Conservation (phyloP, 2,797 vertebrate species). For the Bovichtus variegatus region DNA sequence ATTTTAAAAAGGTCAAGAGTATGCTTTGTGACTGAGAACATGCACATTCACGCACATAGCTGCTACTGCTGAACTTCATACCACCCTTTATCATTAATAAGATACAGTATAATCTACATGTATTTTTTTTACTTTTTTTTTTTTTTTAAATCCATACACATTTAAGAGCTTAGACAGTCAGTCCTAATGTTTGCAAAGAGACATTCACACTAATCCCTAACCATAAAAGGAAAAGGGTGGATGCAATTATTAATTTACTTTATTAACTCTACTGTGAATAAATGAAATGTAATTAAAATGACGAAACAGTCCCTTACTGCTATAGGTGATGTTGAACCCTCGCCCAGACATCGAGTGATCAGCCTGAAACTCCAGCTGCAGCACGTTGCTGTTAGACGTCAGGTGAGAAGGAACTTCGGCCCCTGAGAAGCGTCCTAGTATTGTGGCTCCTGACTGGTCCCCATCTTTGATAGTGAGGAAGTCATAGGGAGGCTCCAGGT, state of each 20-base stretch:
- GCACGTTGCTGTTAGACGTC: conserved; percentile 94
- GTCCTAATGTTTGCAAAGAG: not conserved
- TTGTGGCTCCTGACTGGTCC: conserved; percentile 89
- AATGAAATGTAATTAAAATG: not conserved
- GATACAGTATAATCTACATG: too few relatives aligned
- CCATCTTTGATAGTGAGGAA: conserved; percentile 98
- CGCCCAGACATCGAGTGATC: conserved; percentile 99
- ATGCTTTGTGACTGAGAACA: conserved; percentile 2
- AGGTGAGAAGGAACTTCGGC: conserved; percentile 97
- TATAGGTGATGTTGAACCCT: conserved; percentile 98
- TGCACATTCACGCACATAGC: not conserved
- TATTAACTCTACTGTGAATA: not conserved
- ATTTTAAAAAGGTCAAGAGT: not conserved
- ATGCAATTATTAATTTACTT: not conserved
- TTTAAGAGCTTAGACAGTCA: not conserved
- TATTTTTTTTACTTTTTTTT: not conserved
- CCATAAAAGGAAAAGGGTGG: not conserved
- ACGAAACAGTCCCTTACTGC: conserved; percentile 88
- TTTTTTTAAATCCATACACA: not conserved
- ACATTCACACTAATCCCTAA: conserved; percentile 11
- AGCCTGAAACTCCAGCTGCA: conserved; percentile 97
- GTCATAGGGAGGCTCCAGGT: conserved; percentile 98
- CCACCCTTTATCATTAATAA: not conserved
- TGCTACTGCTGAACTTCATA: not conserved
- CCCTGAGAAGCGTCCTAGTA: conserved; percentile 96